A percentile compares a stretch with the other conserved stretches of the same genome.
These are phyloP conservation scores for Drosophila jambulina DNA, from an alignment of 1,140 invertebrate genomes.

Conservation along the genomic window DNA sequence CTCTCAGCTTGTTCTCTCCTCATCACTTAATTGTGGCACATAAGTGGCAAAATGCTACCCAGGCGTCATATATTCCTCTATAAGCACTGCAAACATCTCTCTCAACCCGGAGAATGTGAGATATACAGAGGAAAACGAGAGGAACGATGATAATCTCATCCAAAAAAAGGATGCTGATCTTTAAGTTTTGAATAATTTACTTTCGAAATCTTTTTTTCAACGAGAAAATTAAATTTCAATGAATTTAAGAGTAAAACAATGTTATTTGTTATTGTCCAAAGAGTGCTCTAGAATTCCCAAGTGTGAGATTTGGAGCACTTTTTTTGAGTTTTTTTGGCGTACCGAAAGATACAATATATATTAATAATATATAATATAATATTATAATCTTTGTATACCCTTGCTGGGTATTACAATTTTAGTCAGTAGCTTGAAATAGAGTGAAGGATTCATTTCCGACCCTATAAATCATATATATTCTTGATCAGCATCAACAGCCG, in stretches of 20 bases:
- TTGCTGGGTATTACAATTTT: too few species aligned
- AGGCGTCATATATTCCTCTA: conserved; percentile 40
- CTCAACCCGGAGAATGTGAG: conserved; percentile 5
- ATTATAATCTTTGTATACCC: too few species aligned
- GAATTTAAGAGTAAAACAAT: not conserved
- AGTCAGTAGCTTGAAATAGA: too few species aligned
- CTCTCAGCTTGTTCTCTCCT: conserved; percentile 18
- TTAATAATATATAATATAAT: too few species aligned
- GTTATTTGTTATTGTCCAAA: too few species aligned
- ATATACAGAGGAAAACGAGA: conserved; percentile 8
- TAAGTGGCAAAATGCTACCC: conserved; percentile 47
- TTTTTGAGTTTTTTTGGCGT: too few species aligned
- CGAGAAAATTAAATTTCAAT: not conserved
- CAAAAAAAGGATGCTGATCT: not conserved
- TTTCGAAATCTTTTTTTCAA: not conserved
- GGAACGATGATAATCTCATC: not conserved
- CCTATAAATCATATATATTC: too few species aligned
- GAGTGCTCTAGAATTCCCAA: not conserved
- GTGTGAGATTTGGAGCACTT: not conserved
- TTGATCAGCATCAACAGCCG: too few species aligned
- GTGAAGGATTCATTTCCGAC: too few species aligned
- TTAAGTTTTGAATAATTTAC: not conserved
- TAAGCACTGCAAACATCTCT: conserved; percentile 29
- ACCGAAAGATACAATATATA: too few species aligned
- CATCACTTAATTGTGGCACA: conserved; percentile 52